A percentile compares a stretch with the other conserved stretches of the same genome.
phyloP scores from a whole-genome alignment of 92 coral and sea anemone species.

The Siderastrea radians region DNA sequence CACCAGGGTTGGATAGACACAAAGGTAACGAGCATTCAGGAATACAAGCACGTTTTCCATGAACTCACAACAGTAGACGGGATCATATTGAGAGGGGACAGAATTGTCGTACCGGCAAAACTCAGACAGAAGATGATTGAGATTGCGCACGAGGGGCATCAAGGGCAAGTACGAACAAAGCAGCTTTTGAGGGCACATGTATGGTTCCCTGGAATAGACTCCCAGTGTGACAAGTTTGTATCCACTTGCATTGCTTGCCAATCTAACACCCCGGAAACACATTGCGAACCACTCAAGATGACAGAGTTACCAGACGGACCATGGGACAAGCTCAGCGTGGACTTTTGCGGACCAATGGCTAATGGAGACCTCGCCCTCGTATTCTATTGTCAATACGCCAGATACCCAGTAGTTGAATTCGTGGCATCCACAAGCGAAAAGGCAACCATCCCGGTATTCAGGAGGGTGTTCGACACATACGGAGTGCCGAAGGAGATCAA shows the following conservation, averaged over 20 bases:
- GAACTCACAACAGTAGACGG: too few relatives aligned
- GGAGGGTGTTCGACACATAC: conserved; percentile 43
- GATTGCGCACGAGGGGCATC: conserved; percentile 15
- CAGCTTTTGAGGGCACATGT: conserved; percentile 21
- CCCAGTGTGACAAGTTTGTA: conserved; percentile 31
- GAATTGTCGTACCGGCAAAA: too few relatives aligned
- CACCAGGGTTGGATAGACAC: conserved; percentile 14
- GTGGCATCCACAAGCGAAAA: conserved; percentile 31
- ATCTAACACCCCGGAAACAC: conserved; percentile 21
- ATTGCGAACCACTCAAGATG: conserved; percentile 15
- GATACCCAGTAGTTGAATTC: conserved; percentile 57
- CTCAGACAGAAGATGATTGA: conserved; percentile 31
- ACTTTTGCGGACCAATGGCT: conserved; percentile 8
- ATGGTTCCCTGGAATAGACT: conserved; percentile 46
- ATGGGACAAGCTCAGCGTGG: conserved; percentile 31
- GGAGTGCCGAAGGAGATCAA: conserved; percentile 34
- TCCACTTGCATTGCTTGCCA: conserved; percentile 28
- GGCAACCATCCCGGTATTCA: conserved; percentile 27
- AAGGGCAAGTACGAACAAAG: not conserved
- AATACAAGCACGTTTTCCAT: too few relatives aligned
- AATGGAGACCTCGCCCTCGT: conserved; percentile 41
- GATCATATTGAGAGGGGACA: too few relatives aligned
- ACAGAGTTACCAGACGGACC: conserved; percentile 21
- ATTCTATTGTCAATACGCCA: conserved; percentile 25
- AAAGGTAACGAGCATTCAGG: not conserved